Evolutionary conservation across 2,888 invertebrate genomes (phyloP).

Genomic region (Mythimna loreyi): DNA sequence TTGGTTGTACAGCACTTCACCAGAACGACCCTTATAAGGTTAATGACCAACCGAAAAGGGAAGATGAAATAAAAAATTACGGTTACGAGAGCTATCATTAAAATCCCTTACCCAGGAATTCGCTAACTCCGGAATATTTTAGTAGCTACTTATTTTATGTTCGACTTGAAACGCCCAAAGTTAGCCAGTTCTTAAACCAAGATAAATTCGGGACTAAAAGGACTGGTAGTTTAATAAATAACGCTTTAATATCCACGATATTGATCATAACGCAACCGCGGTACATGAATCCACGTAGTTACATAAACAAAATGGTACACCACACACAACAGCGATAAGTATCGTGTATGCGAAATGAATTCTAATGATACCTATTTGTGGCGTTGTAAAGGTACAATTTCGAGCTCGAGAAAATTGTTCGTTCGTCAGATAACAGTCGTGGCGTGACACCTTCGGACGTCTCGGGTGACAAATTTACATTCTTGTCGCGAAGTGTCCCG

Average conservation of each 20-base stretch:
- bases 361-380: constrained; percentile 72
- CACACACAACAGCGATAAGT: constrained; percentile 69
- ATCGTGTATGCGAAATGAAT: constrained; percentile 75
- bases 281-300: constrained; percentile 66
- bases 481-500: constrained; percentile 70
- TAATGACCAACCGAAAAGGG: constrained; percentile 62
- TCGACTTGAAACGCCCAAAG: constrained; percentile 51
- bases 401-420: constrained; percentile 70
- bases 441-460: constrained; percentile 76
- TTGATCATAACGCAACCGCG: constrained; percentile 62
- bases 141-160: constrained; percentile 63
- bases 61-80: constrained; percentile 67
- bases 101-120: constrained; percentile 66
- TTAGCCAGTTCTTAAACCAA: constrained; percentile 54
- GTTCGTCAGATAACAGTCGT: constrained; percentile 78
- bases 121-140: constrained; percentile 62
- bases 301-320: constrained; percentile 67
- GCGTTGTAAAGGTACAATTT: constrained; percentile 67
- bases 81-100: constrained; percentile 67
- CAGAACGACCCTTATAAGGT: constrained; percentile 56
- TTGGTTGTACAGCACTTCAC: constrained; percentile 49
- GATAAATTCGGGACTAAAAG: constrained; percentile 54
- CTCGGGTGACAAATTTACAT: constrained; percentile 82
- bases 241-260: constrained; percentile 61
- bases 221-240: constrained; percentile 58